Base-by-base conservation (phyloP, 2,113 vertebrate genomes). In the Chiloscyllium plagiosum region DNA sequence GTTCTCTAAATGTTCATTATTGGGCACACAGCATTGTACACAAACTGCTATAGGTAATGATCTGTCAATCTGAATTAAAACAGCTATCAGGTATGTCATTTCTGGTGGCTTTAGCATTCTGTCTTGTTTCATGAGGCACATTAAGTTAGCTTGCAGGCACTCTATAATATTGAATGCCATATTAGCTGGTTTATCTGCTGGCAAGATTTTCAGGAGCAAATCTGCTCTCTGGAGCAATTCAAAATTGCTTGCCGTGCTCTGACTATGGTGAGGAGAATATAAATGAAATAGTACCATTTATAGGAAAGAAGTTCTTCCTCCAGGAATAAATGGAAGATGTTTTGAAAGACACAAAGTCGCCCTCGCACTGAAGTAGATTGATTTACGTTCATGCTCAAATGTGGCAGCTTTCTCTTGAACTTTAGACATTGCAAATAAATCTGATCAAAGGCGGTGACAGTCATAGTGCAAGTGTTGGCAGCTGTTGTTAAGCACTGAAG, bases 401-500 rank as follows among this genome's bases (percentile, higher is more conserved):
- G 87, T 68, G 89, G 89, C 56, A 93, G 89, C n/a, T 68, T 92
- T 93, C 61, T 93, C 89, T 37, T 93, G 89, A 93, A 93, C 33
- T 68, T 93, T 93, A 93, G 61, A 65, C 89, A 68, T 68, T 93
- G 89, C n/a, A 93, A 93, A 68, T 93, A 93, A 93, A 93, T 93
- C 61, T 93, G 89, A 68, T 93, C 89, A 93, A 66, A 68, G 89
- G 29, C 61, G 66, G 89, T 66, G 89, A 68, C 89, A 68, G 61
- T 93, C 89, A 93, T 93, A 68, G 66, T 68, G 56, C 6, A 37
- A 65, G 89, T 93, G 89, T 93, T 93, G 89, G 89, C 89, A 93
- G 89, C 56, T 93, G 66, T 93, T 93, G 89, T 93, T 93, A 93
- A 90, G 56, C 56, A 90, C 61, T 68, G n/a, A 68, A n/a, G 17